Evolutionary conservation across 2,797 vertebrate genomes (phyloP), one percentile per base, ranked within the genome.

Genomic region (Benthosema pterotum): DNA sequence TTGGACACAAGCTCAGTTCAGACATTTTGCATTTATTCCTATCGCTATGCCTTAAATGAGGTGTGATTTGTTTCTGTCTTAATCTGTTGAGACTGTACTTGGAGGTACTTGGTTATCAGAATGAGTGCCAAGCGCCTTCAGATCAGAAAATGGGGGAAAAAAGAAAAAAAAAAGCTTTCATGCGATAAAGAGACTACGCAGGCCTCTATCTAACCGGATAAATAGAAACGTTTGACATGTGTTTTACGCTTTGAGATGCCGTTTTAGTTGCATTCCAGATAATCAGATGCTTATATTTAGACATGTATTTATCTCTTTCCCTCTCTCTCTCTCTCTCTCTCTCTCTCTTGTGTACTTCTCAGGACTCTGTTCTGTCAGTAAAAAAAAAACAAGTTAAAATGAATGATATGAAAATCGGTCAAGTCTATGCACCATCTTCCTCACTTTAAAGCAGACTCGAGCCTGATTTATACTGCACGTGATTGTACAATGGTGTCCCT

Each of bases 11-110:
- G 64, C 62, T 78, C 61, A 54, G 42, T 16, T 25, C n/a, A 3
- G 60, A 57, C 67, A 65, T 83, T 46, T 13, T 42, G 65, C 66
- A 62, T 16, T 25, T 56, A 67, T 81, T 84, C 48, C 42, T 48
- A 71, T 81, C 78, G 78, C 80, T 52, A 79, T 67, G 84, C 86
- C 87, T 88, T 87, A 86, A 65, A 62, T 38, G 76, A 83, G 74
- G 51, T 74, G 72, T 74, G 72, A 80, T 86, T 83, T 69, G 67
- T 76, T 81, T 76, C 65, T 83, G 79, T 86, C 73, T 83, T 82
- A 74, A 77, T 73, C 64, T 49, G 8, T 11, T 38, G 61, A 70
- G 54, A 54, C 53, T 72, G 57, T 38, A 51, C 32, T 38, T 11
- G 68, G 73, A 66, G 75, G 78, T 78, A 81, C 68, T 76, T 81